Percentiles rank a stretch among this genome's conserved stretches.
Conservation (phyloP, 1,140 invertebrate species). For the Acromyrmex heyeri region DNA sequence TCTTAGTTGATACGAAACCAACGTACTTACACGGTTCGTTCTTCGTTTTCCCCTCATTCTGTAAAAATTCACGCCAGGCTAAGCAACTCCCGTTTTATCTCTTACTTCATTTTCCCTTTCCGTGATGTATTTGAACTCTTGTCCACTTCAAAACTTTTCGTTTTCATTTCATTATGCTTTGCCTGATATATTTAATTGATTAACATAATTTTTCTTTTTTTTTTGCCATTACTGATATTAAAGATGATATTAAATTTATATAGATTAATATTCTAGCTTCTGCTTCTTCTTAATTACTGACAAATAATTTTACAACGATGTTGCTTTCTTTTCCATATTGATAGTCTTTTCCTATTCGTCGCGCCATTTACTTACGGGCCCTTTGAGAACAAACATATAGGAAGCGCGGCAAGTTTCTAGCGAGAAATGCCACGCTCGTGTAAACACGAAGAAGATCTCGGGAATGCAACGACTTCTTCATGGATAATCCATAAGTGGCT, state of each 20-base stretch:
- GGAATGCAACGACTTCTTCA: conserved; percentile 70
- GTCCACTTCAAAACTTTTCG: neutral
- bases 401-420: conserved; percentile 74
- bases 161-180: neutral
- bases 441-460: conserved; percentile 75
- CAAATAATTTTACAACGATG: conserved; percentile 60
- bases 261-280: neutral
- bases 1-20: conserved; percentile 42
- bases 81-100: conserved; percentile 66
- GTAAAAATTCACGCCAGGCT: conserved; percentile 46
- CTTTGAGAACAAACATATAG: conserved; percentile 53
- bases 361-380: conserved; percentile 63
- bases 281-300: conserved; percentile 39
- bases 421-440: conserved; percentile 79
- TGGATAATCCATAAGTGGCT: conserved; percentile 72
- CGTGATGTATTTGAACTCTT: conserved; percentile 23
- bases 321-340: conserved; percentile 55
- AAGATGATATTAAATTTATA: neutral
- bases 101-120: conserved; percentile 53
- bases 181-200: neutral
- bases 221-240: neutral
- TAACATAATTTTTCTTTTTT: neutral
- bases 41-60: conserved; percentile 37
- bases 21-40: conserved; percentile 27
- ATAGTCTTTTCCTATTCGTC: conserved; percentile 59